These are phyloP conservation scores for Melanitta fusca DNA, from an alignment of 2,797 vertebrate species.

Conservation along the genomic window DNA sequence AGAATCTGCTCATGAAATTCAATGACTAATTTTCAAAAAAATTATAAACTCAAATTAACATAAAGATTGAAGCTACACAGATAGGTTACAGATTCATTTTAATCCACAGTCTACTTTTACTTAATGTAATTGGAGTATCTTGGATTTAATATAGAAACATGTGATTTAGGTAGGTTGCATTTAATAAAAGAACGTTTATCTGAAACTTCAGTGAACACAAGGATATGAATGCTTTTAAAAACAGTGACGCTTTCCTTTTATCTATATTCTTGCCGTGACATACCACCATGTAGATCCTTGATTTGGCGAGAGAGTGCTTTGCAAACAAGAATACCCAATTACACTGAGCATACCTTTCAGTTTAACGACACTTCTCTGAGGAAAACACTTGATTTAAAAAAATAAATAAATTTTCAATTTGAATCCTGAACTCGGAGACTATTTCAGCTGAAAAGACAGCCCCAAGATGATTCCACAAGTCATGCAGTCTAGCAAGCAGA, in stretches of 20 bases:
- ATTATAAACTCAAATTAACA: background rate
- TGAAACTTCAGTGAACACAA: background rate
- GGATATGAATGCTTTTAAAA: background rate
- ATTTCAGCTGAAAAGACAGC: background rate
- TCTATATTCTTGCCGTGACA: background rate
- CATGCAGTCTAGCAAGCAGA: background rate
- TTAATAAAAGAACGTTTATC: background rate
- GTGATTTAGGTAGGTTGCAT: background rate
- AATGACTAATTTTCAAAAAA: background rate
- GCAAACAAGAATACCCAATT: background rate
- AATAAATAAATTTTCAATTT: background rate
- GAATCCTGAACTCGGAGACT: background rate
- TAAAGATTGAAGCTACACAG: background rate
- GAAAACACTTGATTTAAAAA: background rate
- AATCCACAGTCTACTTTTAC: background rate
- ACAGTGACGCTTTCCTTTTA: accelerated
- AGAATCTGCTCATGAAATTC: background rate
- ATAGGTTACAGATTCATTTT: background rate
- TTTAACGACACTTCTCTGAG: accelerated
- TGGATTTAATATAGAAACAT: background rate
- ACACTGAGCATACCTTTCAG: background rate
- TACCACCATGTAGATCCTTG: background rate
- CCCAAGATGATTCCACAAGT: background rate
- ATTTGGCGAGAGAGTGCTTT: background rate
- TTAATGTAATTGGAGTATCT: background rate